Percentiles rank a stretch among this genome's conserved stretches.
Conservation (phyloP, 2,113 vertebrate genomes). For the Gopherus flavomarginatus region DNA sequence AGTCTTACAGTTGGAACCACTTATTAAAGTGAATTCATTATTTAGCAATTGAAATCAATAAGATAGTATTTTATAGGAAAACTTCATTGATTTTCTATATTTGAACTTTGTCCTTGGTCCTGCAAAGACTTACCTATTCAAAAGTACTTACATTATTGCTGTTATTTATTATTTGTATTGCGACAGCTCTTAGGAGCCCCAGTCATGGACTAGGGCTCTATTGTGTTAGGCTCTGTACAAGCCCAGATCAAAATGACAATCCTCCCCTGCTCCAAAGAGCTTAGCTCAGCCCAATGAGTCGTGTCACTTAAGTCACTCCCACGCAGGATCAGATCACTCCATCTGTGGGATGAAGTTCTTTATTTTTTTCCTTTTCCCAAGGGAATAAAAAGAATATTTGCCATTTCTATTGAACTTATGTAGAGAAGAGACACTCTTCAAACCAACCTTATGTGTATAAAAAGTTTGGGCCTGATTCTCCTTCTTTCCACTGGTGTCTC, state of each 20-base stretch:
- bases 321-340: background rate
- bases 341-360: background rate
- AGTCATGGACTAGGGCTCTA: background rate
- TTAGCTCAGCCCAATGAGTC: background rate
- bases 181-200: background rate
- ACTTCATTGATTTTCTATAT: background rate
- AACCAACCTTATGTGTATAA: accelerated
- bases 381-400: accelerated
- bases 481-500: background rate
- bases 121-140: background rate
- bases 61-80: constrained; percentile 5
- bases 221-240: background rate
- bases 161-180: background rate
- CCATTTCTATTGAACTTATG: background rate
- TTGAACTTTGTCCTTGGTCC: background rate
- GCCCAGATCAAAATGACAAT: background rate
- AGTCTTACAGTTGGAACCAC: background rate
- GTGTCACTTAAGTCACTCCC: background rate
- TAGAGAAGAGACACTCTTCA: background rate
- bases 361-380: background rate
- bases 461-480: background rate
- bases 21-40: background rate
- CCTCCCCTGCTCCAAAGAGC: background rate
- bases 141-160: background rate
- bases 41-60: background rate